Evolutionary conservation across 2,797 vertebrate genomes (phyloP), one percentile per base, ranked within the genome.

Genomic region (Syngnathus rostellatus): DNA sequence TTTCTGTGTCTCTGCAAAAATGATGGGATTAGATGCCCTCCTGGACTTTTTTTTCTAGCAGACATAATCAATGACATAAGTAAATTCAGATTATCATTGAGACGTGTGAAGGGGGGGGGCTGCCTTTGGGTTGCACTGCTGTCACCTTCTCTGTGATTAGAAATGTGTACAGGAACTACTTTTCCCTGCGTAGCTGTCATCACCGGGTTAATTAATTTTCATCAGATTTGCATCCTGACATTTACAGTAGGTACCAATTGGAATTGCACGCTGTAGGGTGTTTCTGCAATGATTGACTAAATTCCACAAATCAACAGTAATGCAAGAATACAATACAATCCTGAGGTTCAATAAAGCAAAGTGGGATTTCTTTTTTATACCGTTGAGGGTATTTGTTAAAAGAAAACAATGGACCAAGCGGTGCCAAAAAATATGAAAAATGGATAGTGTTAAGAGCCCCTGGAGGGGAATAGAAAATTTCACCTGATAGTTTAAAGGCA

Each of bases 61-160:
- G 84, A 86, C 82, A 75, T 86, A 90, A 91, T 91, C 90, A 90
- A 88, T 88, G 85, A 88, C 87, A 84, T 90, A 86, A 90, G 87
- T 91, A 86, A 87, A 86, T 86, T 81, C 83, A 86, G 84, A 89
- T 90, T 89, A 88, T 88, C 85, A 89, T 87, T 88, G 85, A 87
- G 83, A 83, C 82, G 79, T 79, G 81, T 82, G 82, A 84, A 84
- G 78, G 79, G 78, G 72, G 79, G 78, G 72, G 81, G 70, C 71
- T 62, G 77, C 76, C 80, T 83, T 76, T 68, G 72, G 79, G 78
- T 77, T 82, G 41, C 6, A 6, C 21, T 14, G n/a, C 40, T 45
- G 60, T 62, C 60, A 85, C 83, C 84, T 83, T 85, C 81, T 74
- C 79, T 79, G 82, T 80, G 75, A 84, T 82, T 75, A 77, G 78